phyloP scores from a whole-genome alignment of 1,140 invertebrate genomes.

The Dreissena rostriformis region DNA sequence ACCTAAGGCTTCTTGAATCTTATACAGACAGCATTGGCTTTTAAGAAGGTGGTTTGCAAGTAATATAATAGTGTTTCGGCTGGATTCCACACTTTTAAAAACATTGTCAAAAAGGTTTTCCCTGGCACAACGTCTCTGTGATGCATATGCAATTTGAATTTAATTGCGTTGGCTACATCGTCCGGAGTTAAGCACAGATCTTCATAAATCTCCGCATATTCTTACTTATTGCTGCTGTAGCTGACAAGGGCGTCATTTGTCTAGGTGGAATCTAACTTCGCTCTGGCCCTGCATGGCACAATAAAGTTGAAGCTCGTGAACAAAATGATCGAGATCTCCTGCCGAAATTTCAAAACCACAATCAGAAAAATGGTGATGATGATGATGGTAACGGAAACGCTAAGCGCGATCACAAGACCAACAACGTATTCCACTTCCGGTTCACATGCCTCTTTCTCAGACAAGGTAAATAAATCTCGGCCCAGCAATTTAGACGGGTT shows the following conservation, averaged over 20 bases:
- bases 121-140: constrained; percentile 75
- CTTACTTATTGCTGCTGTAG: constrained; percentile 63
- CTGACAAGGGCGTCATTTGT: constrained; percentile 70
- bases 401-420: constrained; percentile 58
- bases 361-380: constrained; percentile 48
- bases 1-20: constrained; percentile 84
- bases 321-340: constrained; percentile 71
- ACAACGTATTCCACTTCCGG: constrained; percentile 26
- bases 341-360: constrained; percentile 59
- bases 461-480: constrained; percentile 39
- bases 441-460: constrained; percentile 45
- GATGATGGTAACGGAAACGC: constrained; percentile 53
- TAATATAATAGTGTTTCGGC: constrained; percentile 94
- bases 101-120: constrained; percentile 91
- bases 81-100: constrained; percentile 94
- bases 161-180: neutral
- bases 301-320: constrained; percentile 72
- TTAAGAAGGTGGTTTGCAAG: constrained; percentile 95
- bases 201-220: constrained; percentile 63
- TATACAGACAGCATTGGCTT: constrained; percentile 85
- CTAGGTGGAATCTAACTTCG: constrained; percentile 56
- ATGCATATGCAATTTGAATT: constrained; percentile 73
- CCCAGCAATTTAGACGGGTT: constrained; percentile 50
- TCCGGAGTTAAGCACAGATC: constrained; percentile 46
- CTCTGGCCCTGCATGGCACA: constrained; percentile 66